Percentiles rank a stretch among this genome's conserved stretches.
phyloP scores from a whole-genome alignment of 2,113 vertebrate genomes.

The Diphyllodes magnificus region DNA sequence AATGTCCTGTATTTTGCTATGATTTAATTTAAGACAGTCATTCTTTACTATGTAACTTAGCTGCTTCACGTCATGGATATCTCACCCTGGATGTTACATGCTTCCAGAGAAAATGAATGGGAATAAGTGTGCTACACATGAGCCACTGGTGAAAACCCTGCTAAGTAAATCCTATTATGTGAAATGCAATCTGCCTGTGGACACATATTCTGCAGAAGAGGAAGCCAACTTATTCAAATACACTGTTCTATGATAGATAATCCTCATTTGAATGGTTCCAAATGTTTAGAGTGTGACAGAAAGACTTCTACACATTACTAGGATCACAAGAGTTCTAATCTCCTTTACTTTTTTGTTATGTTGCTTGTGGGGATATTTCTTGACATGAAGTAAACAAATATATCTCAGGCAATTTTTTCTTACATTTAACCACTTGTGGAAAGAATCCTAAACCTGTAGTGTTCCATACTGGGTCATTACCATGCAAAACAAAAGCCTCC shows the following conservation, averaged over 20 bases:
- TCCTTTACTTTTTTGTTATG: background rate
- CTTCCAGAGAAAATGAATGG: background rate
- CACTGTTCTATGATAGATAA: background rate
- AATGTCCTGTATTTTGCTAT: background rate
- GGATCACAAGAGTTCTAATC: background rate
- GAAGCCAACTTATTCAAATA: background rate
- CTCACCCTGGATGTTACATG: background rate
- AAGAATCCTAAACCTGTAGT: background rate
- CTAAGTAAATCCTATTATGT: background rate
- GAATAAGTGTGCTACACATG: background rate
- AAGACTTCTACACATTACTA: background rate
- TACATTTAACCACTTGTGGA: background rate
- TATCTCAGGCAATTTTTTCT: background rate
- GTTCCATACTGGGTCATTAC: background rate
- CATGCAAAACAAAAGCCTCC: background rate
- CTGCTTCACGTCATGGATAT: background rate
- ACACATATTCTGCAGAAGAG: background rate
- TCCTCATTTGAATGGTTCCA: background rate
- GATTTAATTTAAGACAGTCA: background rate
- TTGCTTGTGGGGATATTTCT: background rate
- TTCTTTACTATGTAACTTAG: background rate
- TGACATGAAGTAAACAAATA: background rate
- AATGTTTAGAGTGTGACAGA: background rate
- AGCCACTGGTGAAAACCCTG: background rate
- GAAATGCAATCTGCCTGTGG: background rate